Evolutionary conservation across 2,888 invertebrate species (phyloP), one percentile per base, ranked within the genome.

Genomic region (Pseudeuparius sepicola): DNA sequence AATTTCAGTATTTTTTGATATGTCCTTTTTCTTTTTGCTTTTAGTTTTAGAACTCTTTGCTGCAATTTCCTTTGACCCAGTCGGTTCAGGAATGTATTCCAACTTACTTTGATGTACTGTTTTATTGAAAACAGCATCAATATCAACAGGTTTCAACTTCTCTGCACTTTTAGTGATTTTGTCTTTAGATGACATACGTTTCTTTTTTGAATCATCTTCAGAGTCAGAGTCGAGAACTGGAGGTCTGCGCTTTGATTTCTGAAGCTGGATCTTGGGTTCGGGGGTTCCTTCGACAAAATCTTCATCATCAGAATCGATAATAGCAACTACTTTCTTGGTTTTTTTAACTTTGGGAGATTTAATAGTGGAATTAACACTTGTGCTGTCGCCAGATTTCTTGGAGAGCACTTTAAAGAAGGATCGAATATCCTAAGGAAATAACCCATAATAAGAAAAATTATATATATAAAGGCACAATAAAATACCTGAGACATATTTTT

Each of bases 361-460:
- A n/a, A n/a, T n/a, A n/a, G n/a, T n/a, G 51, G n/a, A 44, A 23
- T 42, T 30, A 5, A 39, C 36, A 10, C 47, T 35, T 6, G 40
- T 37, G 17, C 41, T 31, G 26, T 34, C 39, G 14, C 40, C 40
- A 9, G 52, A 33, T 41, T 57, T 59, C 34, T 57, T 59, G 1
- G 55, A 44, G 2, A 64, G 10, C 7, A 49, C 57, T 16, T 56
- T 49, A 46, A 78, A 76, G 55, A 63, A 78, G 27, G 70, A 71
- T 52, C 78, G 63, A 39, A 79, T 78, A 59, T 78, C 78, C 76
- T 78, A 48, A 24, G 61, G 64, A 38, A 42, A 37, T 7, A n/a
- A n/a, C n/a, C n/a, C n/a, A n/a, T n/a, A n/a, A n/a, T n/a, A n/a
- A n/a, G n/a, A n/a, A n/a, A n/a, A n/a, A n/a, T n/a, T n/a, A n/a